Conservation (phyloP, 2,113 vertebrate genomes). For the Cololabis saira region DNA sequence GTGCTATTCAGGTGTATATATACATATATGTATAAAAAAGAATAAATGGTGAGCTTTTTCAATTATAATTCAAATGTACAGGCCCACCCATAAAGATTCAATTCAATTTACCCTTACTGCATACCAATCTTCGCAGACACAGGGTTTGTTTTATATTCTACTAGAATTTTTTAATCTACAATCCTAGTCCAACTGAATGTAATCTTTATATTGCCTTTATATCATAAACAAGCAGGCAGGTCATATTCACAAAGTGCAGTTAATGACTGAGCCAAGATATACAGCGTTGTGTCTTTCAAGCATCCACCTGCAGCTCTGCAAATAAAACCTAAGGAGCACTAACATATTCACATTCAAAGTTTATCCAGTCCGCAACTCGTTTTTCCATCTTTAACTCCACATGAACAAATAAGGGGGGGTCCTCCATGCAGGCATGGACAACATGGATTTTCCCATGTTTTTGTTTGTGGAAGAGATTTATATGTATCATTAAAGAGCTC, state of each 20-base stretch:
- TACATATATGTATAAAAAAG: no score
- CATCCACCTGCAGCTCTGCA: conserved; percentile 74
- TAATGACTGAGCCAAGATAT: conserved; percentile 44
- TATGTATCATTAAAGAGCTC: conserved; percentile 51
- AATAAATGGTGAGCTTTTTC: no score
- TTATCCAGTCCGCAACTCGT: conserved; percentile 59
- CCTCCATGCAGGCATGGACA: conserved; percentile 43
- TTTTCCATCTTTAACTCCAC: conserved; percentile 72
- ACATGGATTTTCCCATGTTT: conserved; percentile 74
- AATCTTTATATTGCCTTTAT: conserved; percentile 32
- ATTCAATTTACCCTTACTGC: no score
- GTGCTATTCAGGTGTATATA: no score
- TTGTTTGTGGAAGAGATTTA: conserved; percentile 71
- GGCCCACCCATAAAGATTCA: no score
- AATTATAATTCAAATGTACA: no score
- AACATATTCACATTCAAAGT: conserved; percentile 71
- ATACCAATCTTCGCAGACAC: no score
- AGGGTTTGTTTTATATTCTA: no score
- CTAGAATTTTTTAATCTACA: background rate
- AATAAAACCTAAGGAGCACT: conserved; percentile 60
- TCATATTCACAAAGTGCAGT: conserved; percentile 39
- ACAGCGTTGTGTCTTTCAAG: conserved; percentile 56
- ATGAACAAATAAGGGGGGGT: conserved; percentile 61
- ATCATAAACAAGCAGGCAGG: conserved; percentile 52
- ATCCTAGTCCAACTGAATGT: background rate